Evolutionary conservation across 2,113 vertebrate species (phyloP).

Genomic region (Corvus cornix): DNA sequence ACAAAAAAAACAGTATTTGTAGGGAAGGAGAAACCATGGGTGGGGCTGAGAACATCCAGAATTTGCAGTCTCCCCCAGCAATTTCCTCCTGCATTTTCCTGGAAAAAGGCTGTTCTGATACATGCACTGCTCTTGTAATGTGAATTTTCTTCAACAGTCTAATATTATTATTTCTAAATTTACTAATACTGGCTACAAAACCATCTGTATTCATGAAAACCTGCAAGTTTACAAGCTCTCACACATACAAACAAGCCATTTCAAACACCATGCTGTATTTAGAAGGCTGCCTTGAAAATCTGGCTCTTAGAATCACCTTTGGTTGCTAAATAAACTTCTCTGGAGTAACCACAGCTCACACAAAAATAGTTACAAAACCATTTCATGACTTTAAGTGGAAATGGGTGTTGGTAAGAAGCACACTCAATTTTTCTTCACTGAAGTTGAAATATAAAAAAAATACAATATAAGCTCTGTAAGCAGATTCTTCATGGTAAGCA

Average conservation of each 20-base stretch:
- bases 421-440: not conserved
- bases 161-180: not conserved
- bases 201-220: not conserved
- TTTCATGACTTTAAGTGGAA: slow-evolving; percentile 22
- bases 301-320: slow-evolving; percentile 41
- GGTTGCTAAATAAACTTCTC: slow-evolving; percentile 43
- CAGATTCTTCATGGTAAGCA: slow-evolving; percentile 59
- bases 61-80: not conserved
- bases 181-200: not conserved
- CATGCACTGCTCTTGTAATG: not conserved
- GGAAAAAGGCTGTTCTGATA: not conserved
- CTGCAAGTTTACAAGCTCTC: not conserved
- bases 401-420: slow-evolving; percentile 17
- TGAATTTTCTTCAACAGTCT: not conserved
- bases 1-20: not conserved
- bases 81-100: not conserved
- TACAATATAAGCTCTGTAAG: slow-evolving; percentile 54
- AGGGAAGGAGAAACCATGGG: not conserved
- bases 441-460: slow-evolving; percentile 18
- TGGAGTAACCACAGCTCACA: slow-evolving; percentile 36
- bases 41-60: not conserved
- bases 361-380: slow-evolving; percentile 37
- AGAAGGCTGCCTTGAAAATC: slow-evolving; percentile 26
- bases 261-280: not conserved
- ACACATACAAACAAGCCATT: not conserved